Evolutionary conservation across 2,113 vertebrate genomes (phyloP).

Genomic region (Puma concolor): DNA sequence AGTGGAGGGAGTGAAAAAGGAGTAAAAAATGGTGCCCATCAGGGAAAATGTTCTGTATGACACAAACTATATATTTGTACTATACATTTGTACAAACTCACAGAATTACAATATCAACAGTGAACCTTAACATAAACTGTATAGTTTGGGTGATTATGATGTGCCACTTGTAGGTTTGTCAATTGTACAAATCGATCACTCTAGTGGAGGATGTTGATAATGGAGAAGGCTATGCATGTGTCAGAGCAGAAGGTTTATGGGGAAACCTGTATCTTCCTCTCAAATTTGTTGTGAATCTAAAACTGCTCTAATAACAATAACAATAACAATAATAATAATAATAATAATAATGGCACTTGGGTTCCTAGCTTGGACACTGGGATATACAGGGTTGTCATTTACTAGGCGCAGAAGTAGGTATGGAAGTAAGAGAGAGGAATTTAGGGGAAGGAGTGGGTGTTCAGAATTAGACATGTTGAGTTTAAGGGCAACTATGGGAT

Average conservation of each 20-base stretch:
- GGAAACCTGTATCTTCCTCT: not conserved
- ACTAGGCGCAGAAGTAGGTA: not conserved
- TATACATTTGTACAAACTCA: not conserved
- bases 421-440: not conserved
- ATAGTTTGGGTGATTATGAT: not conserved
- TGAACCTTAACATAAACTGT: not conserved
- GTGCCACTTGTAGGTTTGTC: not conserved
- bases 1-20: accelerated
- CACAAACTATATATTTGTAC: no score
- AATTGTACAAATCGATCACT: not conserved
- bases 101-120: not conserved
- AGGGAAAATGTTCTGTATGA: not conserved
- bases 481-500: not conserved
- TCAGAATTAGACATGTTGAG: not conserved
- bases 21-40: not conserved
- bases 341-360: not conserved
- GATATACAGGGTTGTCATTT: not conserved
- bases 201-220: not conserved
- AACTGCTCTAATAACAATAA: not conserved
- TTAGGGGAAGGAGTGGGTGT: not conserved
- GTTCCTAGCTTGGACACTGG: not conserved
- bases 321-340: not conserved
- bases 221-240: not conserved
- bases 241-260: not conserved
- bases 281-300: not conserved